phyloP scores from a whole-genome alignment of 2,113 vertebrate species.

The Felis chaus region DNA sequence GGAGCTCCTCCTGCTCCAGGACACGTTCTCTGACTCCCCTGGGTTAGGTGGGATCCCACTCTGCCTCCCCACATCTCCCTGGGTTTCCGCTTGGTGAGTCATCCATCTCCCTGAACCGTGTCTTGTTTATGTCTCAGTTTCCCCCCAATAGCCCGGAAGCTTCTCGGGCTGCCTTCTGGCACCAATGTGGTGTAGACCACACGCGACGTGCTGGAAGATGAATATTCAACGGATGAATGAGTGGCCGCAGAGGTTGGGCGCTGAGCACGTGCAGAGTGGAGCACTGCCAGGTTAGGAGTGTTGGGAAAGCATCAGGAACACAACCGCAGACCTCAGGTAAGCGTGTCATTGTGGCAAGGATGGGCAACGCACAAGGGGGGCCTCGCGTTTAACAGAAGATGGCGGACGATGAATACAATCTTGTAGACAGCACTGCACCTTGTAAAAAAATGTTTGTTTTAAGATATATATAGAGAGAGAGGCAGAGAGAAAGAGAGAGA shows the following conservation, averaged over 20 bases:
- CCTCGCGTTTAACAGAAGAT: neutral
- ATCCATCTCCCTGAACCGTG: neutral
- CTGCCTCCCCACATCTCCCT: neutral
- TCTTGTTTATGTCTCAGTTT: neutral
- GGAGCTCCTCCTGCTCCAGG: neutral
- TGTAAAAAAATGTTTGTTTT: too few species aligned
- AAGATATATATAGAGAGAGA: too few species aligned
- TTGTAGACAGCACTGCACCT: neutral
- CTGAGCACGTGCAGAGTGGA: neutral
- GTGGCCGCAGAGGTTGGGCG: neutral
- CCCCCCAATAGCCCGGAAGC: neutral
- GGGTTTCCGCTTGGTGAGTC: neutral
- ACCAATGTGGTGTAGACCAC: neutral
- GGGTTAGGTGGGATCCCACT: neutral
- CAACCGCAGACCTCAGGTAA: neutral
- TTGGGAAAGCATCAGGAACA: neutral
- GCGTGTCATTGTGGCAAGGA: neutral
- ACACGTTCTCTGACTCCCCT: neutral
- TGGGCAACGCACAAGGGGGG: accelerated
- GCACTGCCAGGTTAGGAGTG: neutral
- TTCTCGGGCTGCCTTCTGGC: neutral
- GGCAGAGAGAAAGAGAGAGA: too few species aligned
- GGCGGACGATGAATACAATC: neutral
- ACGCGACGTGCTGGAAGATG: neutral
- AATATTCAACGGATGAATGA: neutral